Evolutionary conservation across 2,888 invertebrate species (phyloP), one percentile per base, ranked within the genome.

Genomic region (Neoascia interrupta): DNA sequence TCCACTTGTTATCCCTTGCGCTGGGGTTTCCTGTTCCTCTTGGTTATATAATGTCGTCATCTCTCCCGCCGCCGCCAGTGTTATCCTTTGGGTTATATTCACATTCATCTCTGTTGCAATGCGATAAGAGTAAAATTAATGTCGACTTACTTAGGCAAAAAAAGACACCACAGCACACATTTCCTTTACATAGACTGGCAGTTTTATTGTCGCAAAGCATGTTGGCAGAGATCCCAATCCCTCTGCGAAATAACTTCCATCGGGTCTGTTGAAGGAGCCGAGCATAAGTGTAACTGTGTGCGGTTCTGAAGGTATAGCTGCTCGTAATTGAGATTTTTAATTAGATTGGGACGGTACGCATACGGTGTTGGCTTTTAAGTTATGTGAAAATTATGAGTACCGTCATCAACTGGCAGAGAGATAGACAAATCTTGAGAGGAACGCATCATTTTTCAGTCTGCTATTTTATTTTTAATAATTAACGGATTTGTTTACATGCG

Each of bases 311-410:
- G 51, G 51, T 70, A 63, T 70, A n/a, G n/a, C n/a, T n/a, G n/a
- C n/a, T n/a, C n/a, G n/a, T n/a, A 70, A 72, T 76, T 76, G 64
- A 72, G 70, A 76, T 66, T 70, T 76, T 53, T 54, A 66, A 72
- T 66, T 76, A 69, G 58, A 69, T 39, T 51, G 51, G 15, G 10
- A 23, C 39, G 53, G n/a, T 49, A 1, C 5, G 19, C 10, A 41
- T 5, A 41, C 23, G 4, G n/a, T 28, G n/a, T 41, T n/a, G 11
- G 4, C 34, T 21, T 8, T 8, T 34, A 15, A 47, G 39, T 60
- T 31, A 61, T 56, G 63, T 63, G 41, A 56, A 56, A 75, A 61
- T 54, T 21, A 49, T n/a, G 13, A 56, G 49, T 54, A 54, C 47
- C 21, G 6, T 13, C 15, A 37, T 31, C 3, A 31, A n/a, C n/a